Conservation (phyloP, 2,888 invertebrate genomes). For the Clitarchus hookeri region DNA sequence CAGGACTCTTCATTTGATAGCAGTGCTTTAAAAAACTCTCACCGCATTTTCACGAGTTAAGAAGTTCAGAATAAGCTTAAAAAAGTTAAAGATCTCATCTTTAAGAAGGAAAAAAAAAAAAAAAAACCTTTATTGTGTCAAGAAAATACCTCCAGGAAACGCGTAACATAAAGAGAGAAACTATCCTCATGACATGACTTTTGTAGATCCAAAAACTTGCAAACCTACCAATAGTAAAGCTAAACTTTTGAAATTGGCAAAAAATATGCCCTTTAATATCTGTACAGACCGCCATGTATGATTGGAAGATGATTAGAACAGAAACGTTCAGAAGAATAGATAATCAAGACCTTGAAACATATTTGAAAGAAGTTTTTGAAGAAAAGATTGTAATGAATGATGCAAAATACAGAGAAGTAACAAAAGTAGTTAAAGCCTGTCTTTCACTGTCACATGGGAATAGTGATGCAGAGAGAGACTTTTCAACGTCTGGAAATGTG, state of each 20-base stretch:
- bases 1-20: slow-evolving; percentile 19
- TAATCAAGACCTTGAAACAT: slow-evolving; percentile 19
- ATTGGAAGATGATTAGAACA: background rate
- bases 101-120: slow-evolving; percentile 11
- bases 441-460: slow-evolving; percentile 18
- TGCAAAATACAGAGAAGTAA: slow-evolving; percentile 15
- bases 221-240: background rate
- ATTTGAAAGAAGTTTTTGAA: slow-evolving; percentile 1
- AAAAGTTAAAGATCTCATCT: slow-evolving; percentile 21
- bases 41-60: slow-evolving; percentile 4
- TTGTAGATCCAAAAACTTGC: background rate
- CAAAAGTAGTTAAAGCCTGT: background rate
- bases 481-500: slow-evolving; percentile 19
- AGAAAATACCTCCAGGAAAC: slow-evolving; percentile 19
- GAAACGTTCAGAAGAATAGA: background rate
- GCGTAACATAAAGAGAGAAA: background rate
- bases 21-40: slow-evolving; percentile 6
- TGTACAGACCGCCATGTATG: slow-evolving; percentile 18
- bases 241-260: background rate
- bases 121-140: slow-evolving; percentile 21
- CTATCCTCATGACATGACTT: slow-evolving; percentile 5
- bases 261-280: slow-evolving; percentile 18
- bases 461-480: slow-evolving; percentile 17
- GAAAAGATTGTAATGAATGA: background rate
- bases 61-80: slow-evolving; percentile 21